phyloP scores from a whole-genome alignment of 2,888 invertebrate genomes.

The Philopedon plagiatum region DNA sequence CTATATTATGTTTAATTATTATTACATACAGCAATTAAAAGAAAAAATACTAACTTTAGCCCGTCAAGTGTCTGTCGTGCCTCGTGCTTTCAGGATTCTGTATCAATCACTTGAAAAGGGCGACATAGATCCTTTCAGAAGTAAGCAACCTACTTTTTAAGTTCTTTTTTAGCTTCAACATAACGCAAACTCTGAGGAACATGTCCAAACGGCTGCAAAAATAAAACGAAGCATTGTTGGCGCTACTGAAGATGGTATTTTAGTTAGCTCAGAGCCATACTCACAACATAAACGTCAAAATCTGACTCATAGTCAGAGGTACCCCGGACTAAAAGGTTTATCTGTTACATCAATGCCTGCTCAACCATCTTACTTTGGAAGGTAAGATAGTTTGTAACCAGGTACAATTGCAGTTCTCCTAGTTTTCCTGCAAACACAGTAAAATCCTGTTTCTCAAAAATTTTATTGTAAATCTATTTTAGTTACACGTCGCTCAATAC shows the following conservation, averaged over 20 bases:
- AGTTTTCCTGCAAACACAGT: too few species aligned
- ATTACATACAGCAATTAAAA: too few species aligned
- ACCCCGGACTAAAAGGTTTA: conserved; percentile 22
- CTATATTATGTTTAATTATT: too few species aligned
- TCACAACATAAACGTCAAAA: conserved; percentile 40
- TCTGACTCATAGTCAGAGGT: background rate
- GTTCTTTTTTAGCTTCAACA: background rate
- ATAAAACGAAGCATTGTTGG: conserved; percentile 65
- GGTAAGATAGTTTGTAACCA: conserved; percentile 7
- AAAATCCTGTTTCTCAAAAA: too few species aligned
- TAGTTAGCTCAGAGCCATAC: conserved; percentile 65
- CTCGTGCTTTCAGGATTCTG: too few species aligned
- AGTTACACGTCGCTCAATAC: conserved; percentile 20
- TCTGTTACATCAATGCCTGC: conserved; percentile 44
- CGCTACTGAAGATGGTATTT: conserved; percentile 63
- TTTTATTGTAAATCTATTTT: background rate
- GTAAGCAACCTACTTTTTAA: background rate
- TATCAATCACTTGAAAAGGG: too few species aligned
- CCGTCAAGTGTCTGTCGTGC: too few species aligned
- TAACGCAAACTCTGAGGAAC: background rate
- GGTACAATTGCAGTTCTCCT: too few species aligned
- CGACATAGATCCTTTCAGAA: too few species aligned
- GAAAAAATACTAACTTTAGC: too few species aligned
- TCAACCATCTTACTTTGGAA: conserved; percentile 42
- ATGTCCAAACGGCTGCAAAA: conserved; percentile 54